Evolutionary conservation across 1,140 invertebrate genomes (phyloP).

Genomic region (Chironomus tepperi): DNA sequence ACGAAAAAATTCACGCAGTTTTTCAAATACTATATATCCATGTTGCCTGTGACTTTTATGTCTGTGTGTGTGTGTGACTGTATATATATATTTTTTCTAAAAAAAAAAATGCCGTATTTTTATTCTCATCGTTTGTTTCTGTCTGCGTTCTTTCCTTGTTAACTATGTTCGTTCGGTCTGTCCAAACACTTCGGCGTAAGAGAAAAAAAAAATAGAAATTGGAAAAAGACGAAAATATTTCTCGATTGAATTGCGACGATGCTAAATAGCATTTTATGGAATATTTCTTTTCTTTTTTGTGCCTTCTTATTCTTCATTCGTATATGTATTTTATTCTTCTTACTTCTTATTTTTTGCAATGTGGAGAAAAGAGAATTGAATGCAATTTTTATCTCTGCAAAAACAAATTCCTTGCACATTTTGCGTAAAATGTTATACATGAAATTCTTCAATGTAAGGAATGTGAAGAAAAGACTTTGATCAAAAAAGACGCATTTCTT

Average conservation of each 20-base stretch:
- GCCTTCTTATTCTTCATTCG: background rate
- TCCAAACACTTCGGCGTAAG: background rate
- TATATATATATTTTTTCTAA: background rate
- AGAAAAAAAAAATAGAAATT: slow-evolving; percentile 15
- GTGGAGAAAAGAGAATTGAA: background rate
- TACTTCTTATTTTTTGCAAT: background rate
- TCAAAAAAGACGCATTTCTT: background rate
- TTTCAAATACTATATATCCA: background rate
- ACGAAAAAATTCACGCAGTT: slow-evolving; percentile 10
- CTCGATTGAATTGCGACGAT: slow-evolving; percentile 14
- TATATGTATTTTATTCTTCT: background rate
- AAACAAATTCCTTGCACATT: too few species aligned
- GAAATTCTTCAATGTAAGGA: too few species aligned
- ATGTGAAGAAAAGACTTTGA: background rate
- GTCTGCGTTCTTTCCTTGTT: slow-evolving; percentile 12
- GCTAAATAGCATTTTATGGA: slow-evolving; percentile 1
- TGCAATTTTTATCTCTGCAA: background rate
- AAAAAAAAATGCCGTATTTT: slow-evolving; percentile 10
- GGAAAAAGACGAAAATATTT: slow-evolving; percentile 23
- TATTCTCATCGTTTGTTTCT: background rate
- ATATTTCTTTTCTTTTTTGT: background rate
- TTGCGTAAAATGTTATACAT: too few species aligned
- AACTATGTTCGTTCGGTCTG: background rate
- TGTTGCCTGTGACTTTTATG: background rate
- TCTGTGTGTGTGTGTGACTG: background rate